phyloP scores from a whole-genome alignment of 1,140 invertebrate genomes.

The Theocolax elegans region DNA sequence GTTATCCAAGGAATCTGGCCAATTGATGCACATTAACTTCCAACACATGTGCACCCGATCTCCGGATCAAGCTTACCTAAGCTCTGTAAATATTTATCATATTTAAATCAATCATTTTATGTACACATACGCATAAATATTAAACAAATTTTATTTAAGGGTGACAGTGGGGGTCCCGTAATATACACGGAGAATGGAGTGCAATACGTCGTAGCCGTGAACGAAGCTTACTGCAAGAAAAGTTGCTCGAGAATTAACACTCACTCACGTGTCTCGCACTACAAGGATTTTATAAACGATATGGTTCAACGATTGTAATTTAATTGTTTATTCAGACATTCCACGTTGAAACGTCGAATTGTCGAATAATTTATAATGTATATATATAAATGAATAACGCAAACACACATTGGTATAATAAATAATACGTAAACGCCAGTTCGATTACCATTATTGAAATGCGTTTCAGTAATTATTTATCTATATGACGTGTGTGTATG shows the following conservation, averaged over 20 bases:
- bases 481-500: no score
- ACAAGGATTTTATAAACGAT: background rate
- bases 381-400: no score
- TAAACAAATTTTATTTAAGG: background rate
- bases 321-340: no score
- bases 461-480: slow-evolving; percentile 21
- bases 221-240: background rate
- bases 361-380: no score
- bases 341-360: no score
- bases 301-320: no score
- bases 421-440: slow-evolving; percentile 34
- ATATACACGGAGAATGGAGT: background rate
- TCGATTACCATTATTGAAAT: slow-evolving; percentile 30
- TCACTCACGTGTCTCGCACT: background rate
- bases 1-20: no score
- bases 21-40: no score
- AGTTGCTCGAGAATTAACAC: background rate
- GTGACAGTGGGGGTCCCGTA: background rate
- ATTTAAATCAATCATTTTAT: no score
- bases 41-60: background rate
- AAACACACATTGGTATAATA: no score
- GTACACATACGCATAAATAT: no score
- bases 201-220: background rate
- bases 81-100: background rate
- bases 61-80: background rate